phyloP scores from a whole-genome alignment of 2,113 vertebrate species.

The Rhinoderma darwinii region DNA sequence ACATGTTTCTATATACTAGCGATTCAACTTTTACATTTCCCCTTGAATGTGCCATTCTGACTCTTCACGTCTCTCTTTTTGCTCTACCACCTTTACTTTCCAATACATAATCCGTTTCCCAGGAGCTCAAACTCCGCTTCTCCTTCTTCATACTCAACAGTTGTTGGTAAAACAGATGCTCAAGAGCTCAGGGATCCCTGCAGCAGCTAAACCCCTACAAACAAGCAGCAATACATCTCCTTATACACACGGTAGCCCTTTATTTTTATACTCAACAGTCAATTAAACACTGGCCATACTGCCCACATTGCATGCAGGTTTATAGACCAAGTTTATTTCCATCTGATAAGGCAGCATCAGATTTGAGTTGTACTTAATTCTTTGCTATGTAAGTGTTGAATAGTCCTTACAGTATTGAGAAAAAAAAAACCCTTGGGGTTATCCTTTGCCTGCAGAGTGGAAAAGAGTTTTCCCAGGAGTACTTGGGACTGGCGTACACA shows the following conservation, averaged over 20 bases:
- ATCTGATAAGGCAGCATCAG: neutral
- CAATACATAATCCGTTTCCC: neutral
- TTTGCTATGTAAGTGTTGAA: neutral
- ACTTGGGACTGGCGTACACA: slow-evolving; percentile 37
- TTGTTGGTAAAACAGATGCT: neutral
- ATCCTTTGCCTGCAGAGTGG: slow-evolving; percentile 46
- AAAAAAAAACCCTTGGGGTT: slow-evolving; percentile 29
- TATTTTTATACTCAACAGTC: neutral
- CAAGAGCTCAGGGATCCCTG: neutral
- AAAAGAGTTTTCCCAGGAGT: slow-evolving; percentile 46
- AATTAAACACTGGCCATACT: neutral
- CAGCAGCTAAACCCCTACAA: neutral
- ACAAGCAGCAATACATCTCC: neutral
- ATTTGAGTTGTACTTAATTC: neutral
- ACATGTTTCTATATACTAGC: too few relatives aligned
- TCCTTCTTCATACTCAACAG: neutral
- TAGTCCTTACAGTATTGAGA: slow-evolving; percentile 9
- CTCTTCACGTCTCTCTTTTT: neutral
- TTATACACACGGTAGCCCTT: neutral
- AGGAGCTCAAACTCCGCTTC: neutral
- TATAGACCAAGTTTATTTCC: neutral
- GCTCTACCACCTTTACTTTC: neutral
- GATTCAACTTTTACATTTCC: neutral
- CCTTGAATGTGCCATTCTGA: neutral
- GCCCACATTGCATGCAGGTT: neutral